Base-by-base conservation (phyloP, 2,113 vertebrate species). In the Eira barbara region DNA sequence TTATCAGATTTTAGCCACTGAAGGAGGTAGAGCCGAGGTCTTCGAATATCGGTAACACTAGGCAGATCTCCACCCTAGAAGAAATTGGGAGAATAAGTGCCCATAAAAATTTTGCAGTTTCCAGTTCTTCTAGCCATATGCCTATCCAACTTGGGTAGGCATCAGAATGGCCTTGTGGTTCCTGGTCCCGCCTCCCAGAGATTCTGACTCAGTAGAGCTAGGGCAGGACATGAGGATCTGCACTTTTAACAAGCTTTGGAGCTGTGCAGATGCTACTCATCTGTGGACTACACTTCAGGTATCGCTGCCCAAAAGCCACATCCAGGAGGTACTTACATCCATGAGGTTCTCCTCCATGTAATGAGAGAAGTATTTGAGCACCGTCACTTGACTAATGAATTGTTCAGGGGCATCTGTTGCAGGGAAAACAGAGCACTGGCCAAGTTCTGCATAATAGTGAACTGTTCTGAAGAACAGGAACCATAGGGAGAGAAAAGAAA, bases 301-400 rank as follows among this genome's bases (percentile, higher is more conserved):
- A 34, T 42, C 29, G 36, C 47, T 34, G 11, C 31, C 59, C 6
- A 10, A 36, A 31, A 69, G 12, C 42, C 27, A 1, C 0, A 18
- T 76, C 73, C 25, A 78, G 74, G 74, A 47, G 27, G 25, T 25
- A 99, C 99, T 99, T 99, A 99, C 99, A 98, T 99, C 99, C 99
- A 99, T 99, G 25, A 99, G 99, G 95, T 99, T 99, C 97, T 99
- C 99, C 97, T 99, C 99, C 99, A 99, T 99, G 98, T 99, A 99
- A 95, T 99, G 99, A 81, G 99, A 99, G 78, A 99, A 99, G 98
- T 99, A 99, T 96, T 99, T 99, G 97, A 99, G 99, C 97, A 99
- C 99, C 71, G 99, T 99, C 93, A 99, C 99, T 99, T 99, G 99
- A 94, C 99, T 99, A 67, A 99, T 99, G 97, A 99, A 99, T 89